Conservation (phyloP, 2,888 invertebrate species). For the Drosophila flavopinicola region DNA sequence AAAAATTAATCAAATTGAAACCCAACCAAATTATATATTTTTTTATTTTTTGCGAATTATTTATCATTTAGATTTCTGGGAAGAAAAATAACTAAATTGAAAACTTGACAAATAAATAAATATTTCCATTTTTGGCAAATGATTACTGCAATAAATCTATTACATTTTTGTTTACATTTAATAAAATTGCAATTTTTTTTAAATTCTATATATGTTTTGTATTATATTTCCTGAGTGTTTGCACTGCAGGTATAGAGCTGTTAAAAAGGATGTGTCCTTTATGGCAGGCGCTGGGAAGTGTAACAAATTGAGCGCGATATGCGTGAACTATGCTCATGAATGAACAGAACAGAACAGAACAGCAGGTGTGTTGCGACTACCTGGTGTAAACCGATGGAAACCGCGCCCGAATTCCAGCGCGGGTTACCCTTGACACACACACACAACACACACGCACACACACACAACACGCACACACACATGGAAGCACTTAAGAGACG, state of each 20-base stretch:
- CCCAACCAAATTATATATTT: neutral
- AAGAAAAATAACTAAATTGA: no score
- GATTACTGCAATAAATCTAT: no score
- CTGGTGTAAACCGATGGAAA: constrained; percentile 33
- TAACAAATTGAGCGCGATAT: constrained; percentile 62
- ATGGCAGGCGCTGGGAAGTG: constrained; percentile 51
- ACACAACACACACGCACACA: constrained; percentile 19
- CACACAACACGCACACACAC: constrained; percentile 17
- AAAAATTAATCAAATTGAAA: no score
- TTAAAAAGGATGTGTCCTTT: neutral
- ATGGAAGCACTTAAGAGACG: constrained; percentile 62
- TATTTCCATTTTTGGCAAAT: no score
- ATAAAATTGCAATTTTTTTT: no score
- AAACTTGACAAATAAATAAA: no score
- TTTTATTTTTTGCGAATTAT: no score
- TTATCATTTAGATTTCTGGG: no score
- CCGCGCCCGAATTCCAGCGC: constrained; percentile 24
- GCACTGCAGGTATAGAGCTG: no score
- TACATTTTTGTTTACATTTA: no score
- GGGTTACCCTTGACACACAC: constrained; percentile 25
- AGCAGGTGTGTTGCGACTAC: constrained; percentile 40
- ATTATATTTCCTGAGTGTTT: neutral
- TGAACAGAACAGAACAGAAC: constrained; percentile 53
- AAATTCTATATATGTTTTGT: no score
- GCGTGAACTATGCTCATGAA: constrained; percentile 17